Evolutionary conservation across 2,113 vertebrate species (phyloP).

Genomic region (Myanophis thanlyinensis): DNA sequence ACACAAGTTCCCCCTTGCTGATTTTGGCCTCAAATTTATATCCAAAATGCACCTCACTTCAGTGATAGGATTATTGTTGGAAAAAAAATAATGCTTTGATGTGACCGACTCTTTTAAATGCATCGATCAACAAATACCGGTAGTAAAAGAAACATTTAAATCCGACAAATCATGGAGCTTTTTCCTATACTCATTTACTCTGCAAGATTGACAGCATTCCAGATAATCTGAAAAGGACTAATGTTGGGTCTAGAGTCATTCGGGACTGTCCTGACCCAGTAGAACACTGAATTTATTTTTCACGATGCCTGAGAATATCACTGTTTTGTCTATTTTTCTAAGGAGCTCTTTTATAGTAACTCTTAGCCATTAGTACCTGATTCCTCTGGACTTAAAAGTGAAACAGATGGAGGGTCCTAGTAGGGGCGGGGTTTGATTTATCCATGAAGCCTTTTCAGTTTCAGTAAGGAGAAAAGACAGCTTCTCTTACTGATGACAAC

Average conservation of each 20-base stretch:
- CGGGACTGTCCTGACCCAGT: background rate
- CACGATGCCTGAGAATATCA: background rate
- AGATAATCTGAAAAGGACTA: background rate
- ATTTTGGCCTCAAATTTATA: background rate
- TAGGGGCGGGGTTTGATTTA: rapidly evolving
- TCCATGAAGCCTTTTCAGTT: background rate
- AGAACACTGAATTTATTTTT: background rate
- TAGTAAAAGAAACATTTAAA: background rate
- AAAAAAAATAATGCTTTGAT: background rate
- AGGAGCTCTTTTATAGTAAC: background rate
- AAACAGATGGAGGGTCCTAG: background rate
- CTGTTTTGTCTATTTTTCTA: background rate
- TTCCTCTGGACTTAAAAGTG: background rate
- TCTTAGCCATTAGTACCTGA: background rate
- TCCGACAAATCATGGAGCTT: background rate
- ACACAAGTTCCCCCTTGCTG: too few species aligned
- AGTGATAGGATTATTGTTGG: background rate
- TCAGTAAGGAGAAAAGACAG: background rate
- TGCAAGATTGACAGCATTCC: background rate
- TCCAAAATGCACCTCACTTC: background rate
- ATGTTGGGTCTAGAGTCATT: background rate
- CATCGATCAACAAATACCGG: background rate
- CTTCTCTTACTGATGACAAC: background rate
- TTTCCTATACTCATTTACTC: background rate
- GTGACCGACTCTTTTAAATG: background rate